Conservation (phyloP, 2,888 invertebrate species). For the Lobophora halterata region DNA sequence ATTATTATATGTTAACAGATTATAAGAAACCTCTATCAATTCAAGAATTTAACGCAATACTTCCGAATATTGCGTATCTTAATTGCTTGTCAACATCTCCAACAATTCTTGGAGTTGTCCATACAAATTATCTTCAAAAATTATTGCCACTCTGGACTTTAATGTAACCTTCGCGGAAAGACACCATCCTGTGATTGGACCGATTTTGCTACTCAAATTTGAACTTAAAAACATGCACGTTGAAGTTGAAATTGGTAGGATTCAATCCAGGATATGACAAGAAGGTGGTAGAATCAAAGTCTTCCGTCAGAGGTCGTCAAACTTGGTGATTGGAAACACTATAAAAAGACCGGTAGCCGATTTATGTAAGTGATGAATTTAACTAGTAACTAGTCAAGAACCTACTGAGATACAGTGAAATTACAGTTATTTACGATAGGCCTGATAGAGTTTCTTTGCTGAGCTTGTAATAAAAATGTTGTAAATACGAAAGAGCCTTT, state of each 20-base stretch:
- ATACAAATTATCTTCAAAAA: slow-evolving; percentile 20
- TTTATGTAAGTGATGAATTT: no score
- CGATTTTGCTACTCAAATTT: slow-evolving; percentile 12
- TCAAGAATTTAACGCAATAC: slow-evolving; percentile 4
- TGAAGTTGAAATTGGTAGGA: slow-evolving; percentile 18
- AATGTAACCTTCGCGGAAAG: slow-evolving; percentile 40
- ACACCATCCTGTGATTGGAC: slow-evolving; percentile 10
- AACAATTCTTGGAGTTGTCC: slow-evolving; percentile 14
- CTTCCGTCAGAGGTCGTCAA: slow-evolving; percentile 45
- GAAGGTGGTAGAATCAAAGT: slow-evolving; percentile 35
- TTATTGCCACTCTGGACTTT: slow-evolving; percentile 29
- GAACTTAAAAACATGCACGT: slow-evolving; percentile 11
- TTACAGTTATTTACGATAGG: no score
- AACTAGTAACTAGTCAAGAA: no score
- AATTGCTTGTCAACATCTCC: slow-evolving; percentile 16
- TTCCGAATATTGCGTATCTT: slow-evolving; percentile 16
- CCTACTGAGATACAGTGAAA: no score
- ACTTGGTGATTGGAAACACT: slow-evolving; percentile 26
- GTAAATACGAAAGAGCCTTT: no score
- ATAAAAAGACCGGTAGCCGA: no score
- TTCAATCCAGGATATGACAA: slow-evolving; percentile 24
- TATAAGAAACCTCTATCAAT: no score
- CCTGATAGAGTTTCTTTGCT: no score
- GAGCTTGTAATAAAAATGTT: no score
- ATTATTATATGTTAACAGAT: no score